phyloP scores from a whole-genome alignment of 1,140 invertebrate genomes.

The Holotrichia oblita region DNA sequence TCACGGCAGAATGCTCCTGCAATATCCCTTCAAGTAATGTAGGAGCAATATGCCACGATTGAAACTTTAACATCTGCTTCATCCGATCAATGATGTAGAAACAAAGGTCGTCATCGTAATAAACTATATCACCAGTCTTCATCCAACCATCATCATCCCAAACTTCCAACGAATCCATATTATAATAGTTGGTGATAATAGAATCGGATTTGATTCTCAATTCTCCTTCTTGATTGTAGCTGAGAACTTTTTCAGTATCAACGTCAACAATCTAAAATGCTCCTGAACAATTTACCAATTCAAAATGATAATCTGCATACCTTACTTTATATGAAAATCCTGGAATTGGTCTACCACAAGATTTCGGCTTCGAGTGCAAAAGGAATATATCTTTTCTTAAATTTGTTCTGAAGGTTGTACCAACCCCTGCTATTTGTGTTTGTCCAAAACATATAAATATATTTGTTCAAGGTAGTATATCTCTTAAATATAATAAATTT shows the following conservation, averaged over 20 bases:
- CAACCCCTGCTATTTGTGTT: constrained; percentile 52
- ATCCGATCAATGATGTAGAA: constrained; percentile 76
- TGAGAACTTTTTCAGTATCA: constrained; percentile 62
- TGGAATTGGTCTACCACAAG: constrained; percentile 49
- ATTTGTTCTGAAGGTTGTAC: constrained; percentile 48
- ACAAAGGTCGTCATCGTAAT: constrained; percentile 71
- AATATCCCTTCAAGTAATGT: constrained; percentile 73
- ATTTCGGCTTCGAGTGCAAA: constrained; percentile 50
- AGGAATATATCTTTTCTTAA: constrained; percentile 48
- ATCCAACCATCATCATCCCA: constrained; percentile 73
- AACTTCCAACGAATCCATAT: constrained; percentile 58
- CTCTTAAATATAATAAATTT: constrained; percentile 48
- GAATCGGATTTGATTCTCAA: constrained; percentile 65
- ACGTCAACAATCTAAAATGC: constrained; percentile 56
- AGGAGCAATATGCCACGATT: constrained; percentile 65
- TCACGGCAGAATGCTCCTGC: constrained; percentile 69
- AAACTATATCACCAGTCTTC: constrained; percentile 76
- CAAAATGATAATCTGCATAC: neutral
- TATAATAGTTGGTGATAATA: constrained; percentile 66
- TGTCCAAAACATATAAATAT: constrained; percentile 53
- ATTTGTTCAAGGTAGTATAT: constrained; percentile 55
- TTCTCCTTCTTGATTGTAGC: constrained; percentile 66
- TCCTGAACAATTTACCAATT: too few relatives aligned
- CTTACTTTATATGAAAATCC: constrained; percentile 53
- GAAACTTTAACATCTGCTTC: constrained; percentile 81